Conservation (phyloP, 2,797 vertebrate species). For the Champsocephalus gunnari region DNA sequence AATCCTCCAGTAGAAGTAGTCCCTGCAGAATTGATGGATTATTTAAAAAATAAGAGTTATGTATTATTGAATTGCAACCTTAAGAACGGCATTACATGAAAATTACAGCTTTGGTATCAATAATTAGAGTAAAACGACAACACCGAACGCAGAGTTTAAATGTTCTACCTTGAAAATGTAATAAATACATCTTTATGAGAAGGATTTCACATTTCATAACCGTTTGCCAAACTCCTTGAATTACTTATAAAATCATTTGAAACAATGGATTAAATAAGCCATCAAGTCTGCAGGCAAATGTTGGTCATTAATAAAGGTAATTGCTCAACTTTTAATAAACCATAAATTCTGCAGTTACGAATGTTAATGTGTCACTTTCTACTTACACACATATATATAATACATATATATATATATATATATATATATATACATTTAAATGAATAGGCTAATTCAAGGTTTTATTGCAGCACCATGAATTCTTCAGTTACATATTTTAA, state of each 20-base stretch:
- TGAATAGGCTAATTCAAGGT: not conserved
- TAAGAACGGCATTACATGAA: not conserved
- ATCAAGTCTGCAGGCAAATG: not conserved
- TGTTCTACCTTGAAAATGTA: not conserved
- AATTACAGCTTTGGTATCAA: not conserved
- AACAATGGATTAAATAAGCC: not conserved
- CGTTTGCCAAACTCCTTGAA: not conserved
- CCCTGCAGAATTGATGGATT: not conserved
- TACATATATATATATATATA: no score
- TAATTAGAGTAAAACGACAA: not conserved
- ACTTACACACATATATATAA: not conserved
- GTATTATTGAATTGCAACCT: not conserved
- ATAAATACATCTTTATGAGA: not conserved
- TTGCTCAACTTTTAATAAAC: not conserved
- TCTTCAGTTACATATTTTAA: not conserved
- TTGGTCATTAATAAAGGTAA: not conserved
- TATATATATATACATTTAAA: not conserved
- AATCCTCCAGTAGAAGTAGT: not conserved
- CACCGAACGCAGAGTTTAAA: not conserved
- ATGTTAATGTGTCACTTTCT: not conserved
- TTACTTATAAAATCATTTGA: not conserved
- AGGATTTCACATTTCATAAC: not conserved
- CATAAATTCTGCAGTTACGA: constrained; percentile 1
- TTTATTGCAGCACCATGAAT: not conserved
- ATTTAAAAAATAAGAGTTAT: not conserved